A percentile compares a stretch with the other conserved stretches of the same genome.
Conservation (phyloP, 2,113 vertebrate species). For the Hemichromis elongatus region DNA sequence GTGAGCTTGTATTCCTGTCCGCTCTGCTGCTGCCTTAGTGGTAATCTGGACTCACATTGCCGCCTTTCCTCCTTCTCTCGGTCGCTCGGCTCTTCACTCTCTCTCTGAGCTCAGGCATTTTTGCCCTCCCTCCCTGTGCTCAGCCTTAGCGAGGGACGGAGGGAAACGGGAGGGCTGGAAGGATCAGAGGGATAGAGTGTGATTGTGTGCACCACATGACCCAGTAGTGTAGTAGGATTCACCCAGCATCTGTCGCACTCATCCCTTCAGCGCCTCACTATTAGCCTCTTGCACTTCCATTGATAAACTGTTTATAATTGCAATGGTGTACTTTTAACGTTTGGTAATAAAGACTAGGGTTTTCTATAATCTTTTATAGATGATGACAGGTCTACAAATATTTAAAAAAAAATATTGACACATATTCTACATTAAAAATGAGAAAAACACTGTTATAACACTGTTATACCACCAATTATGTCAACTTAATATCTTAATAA, state of each 20-base stretch:
- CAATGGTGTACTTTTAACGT: neutral
- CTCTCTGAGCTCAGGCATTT: slow-evolving; percentile 24
- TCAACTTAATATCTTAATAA: no score
- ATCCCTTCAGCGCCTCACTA: slow-evolving; percentile 30
- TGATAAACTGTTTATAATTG: neutral
- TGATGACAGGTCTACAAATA: neutral
- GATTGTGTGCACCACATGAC: slow-evolving; percentile 55
- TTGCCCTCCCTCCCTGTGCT: slow-evolving; percentile 43
- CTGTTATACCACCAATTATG: no score
- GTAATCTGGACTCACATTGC: slow-evolving; percentile 56
- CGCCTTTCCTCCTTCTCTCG: slow-evolving; percentile 28
- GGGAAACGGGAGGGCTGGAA: slow-evolving; percentile 23
- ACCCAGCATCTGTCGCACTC: slow-evolving; percentile 61
- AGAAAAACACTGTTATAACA: no score
- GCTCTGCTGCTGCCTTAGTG: neutral
- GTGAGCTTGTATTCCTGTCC: neutral
- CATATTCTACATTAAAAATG: neutral
- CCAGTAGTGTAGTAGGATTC: slow-evolving; percentile 59
- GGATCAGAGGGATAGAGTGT: slow-evolving; percentile 60
- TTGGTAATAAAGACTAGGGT: neutral
- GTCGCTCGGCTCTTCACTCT: neutral
- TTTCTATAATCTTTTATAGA: neutral
- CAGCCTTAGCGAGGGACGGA: slow-evolving; percentile 45
- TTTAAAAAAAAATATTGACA: neutral
- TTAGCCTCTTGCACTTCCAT: slow-evolving; percentile 3